Conservation (phyloP, 2,888 invertebrate species). For the Corbicula japonica region DNA sequence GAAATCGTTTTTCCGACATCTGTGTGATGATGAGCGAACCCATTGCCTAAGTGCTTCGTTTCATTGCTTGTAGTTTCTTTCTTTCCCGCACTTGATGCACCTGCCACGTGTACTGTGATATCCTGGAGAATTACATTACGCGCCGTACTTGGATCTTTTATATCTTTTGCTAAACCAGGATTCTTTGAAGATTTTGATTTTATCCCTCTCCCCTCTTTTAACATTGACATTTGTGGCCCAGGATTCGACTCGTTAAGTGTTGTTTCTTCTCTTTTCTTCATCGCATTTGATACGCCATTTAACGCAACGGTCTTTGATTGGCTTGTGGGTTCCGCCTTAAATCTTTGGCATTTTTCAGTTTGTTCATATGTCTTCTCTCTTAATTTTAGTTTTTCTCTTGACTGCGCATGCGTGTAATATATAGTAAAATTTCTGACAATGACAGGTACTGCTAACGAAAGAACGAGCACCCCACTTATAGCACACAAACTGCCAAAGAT, state of each 20-base stretch:
- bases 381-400: conserved; percentile 71
- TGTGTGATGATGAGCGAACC: not conserved
- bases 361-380: conserved; percentile 68
- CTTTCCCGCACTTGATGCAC: conserved; percentile 2
- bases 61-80: conserved; percentile 13
- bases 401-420: conserved; percentile 76
- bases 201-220: conserved; percentile 22
- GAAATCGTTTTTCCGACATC: not conserved
- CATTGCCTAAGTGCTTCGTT: conserved; percentile 1
- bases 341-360: conserved; percentile 68
- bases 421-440: conserved; percentile 78
- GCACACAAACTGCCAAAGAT: conserved; percentile 74
- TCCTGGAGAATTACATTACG: conserved; percentile 41
- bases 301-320: conserved; percentile 60
- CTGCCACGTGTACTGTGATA: conserved; percentile 5
- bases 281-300: conserved; percentile 47
- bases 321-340: conserved; percentile 59
- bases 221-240: conserved; percentile 13
- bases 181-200: conserved; percentile 7
- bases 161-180: conserved; percentile 3
- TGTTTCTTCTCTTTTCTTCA: conserved; percentile 40
- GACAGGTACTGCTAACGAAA: conserved; percentile 76
- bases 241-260: conserved; percentile 18
- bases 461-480: conserved; percentile 74
- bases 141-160: conserved; percentile 28